Evolutionary conservation across 2,888 invertebrate genomes (phyloP).

Genomic region (Tethea ocularis): DNA sequence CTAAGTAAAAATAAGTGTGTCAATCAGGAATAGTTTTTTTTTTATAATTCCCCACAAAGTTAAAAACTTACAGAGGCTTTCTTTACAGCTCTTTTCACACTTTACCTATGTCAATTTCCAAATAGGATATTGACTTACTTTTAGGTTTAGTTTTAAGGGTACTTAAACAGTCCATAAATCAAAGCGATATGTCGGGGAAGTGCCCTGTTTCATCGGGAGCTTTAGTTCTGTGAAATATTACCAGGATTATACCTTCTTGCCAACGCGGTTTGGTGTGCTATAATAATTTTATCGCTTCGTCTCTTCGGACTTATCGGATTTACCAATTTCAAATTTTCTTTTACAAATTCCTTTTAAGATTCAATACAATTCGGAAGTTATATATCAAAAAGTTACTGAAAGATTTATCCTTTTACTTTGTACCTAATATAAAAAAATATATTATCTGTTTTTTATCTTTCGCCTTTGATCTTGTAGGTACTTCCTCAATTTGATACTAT

Average conservation of each 20-base stretch:
- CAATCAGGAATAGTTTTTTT: no score
- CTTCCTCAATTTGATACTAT: no score
- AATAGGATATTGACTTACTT: conserved; percentile 56
- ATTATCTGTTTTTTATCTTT: no score
- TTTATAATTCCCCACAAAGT: neutral
- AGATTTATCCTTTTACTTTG: neutral
- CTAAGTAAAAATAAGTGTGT: no score
- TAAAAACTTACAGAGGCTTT: neutral
- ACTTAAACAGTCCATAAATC: conserved; percentile 79
- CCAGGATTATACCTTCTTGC: conserved; percentile 65
- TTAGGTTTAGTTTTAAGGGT: conserved; percentile 72
- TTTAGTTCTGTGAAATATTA: conserved; percentile 71
- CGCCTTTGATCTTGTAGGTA: no score
- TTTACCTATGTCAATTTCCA: conserved; percentile 20
- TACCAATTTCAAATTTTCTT: conserved; percentile 4
- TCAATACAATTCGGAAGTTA: neutral
- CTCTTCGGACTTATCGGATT: conserved; percentile 9
- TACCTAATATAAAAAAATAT: neutral
- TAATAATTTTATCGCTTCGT: conserved; percentile 35
- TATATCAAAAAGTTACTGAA: neutral
- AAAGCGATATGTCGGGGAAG: conserved; percentile 74
- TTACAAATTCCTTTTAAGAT: neutral
- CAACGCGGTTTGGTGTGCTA: conserved; percentile 46
- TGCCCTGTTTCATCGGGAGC: conserved; percentile 74
- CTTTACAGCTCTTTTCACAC: neutral